Evolutionary conservation across 2,113 vertebrate genomes (phyloP), one percentile per base, ranked within the genome.

Genomic region (Dendropsophus ebraccatus): DNA sequence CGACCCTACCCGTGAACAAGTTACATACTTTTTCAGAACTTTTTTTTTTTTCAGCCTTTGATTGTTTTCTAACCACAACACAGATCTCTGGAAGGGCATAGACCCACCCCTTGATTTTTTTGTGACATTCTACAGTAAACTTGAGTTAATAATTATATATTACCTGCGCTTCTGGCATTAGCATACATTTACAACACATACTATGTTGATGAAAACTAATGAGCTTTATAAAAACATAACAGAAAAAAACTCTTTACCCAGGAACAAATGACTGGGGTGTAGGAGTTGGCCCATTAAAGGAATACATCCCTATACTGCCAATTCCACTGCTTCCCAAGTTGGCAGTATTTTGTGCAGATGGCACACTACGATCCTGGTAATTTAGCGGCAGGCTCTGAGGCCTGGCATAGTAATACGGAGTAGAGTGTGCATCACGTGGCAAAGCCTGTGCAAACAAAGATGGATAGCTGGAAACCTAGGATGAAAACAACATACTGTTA

Each of bases 261-360:
- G 95, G 94, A 79, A 97, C 90, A 49, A 97, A 93, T 1, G 96
- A 92, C 28, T 95, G 97, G 2, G 97, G 96, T 0, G 96, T 94
- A 1, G 96, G 94, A 0, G 94, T 93, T 35, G 96, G 97, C 58
- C 97, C 97, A 2, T 96, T 97, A 8, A 96, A 91, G 0, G 96
- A 91, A 89, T 96, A 96, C 0, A 96, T 90, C 45, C 96, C 94
- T 56, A 97, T 89, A 81, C 97, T 99, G 91, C 97, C 94, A 91
- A 99, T 93, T 5, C 98, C 98, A 5, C 98, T 99, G 92, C 97
- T 99, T 2, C 95, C 98, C 91, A 97, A 88, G 82, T 94, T 98
- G 89, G 94, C 93, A 0, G 94, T 91, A 72, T 95, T 95, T 47
- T 91, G 96, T 0, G 90, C 91, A 25, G 94, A 92, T 65, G 91